phyloP scores from a whole-genome alignment of 2,797 vertebrate genomes.

The Emydoidea blandingii region DNA sequence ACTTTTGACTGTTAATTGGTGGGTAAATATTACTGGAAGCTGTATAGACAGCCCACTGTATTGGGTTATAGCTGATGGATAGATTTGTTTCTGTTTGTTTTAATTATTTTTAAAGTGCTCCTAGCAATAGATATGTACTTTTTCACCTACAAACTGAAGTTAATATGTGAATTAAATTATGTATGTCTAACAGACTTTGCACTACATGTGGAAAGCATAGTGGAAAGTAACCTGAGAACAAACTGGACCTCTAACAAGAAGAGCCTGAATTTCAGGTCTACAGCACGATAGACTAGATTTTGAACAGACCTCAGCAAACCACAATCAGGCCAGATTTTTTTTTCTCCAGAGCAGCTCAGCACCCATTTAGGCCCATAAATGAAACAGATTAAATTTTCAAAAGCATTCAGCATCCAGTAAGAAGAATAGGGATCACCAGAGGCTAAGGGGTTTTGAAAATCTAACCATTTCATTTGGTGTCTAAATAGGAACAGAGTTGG shows the following conservation, averaged over 20 bases:
- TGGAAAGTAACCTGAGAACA: not conserved
- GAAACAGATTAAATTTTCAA: not conserved
- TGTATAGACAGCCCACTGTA: fast-evolving
- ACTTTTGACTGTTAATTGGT: not conserved
- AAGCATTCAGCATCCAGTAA: not conserved
- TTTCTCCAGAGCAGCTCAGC: not conserved
- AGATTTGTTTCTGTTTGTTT: not conserved
- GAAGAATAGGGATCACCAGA: fast-evolving
- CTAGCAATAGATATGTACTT: not conserved
- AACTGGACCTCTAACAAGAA: constrained; percentile 6
- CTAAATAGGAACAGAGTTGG: not conserved
- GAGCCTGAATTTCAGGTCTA: not conserved
- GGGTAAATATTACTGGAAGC: not conserved
- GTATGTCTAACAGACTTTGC: constrained; percentile 18
- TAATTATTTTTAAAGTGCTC: constrained; percentile 5
- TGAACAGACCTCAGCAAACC: not conserved
- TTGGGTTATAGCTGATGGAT: not conserved
- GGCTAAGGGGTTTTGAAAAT: not conserved
- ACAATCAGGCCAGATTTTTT: not conserved
- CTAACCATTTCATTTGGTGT: not conserved
- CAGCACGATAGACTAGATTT: not conserved
- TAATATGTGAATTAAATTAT: constrained; percentile 29
- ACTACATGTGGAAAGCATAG: not conserved
- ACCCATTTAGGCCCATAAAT: not conserved
- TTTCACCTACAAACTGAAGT: constrained; percentile 25